phyloP scores from a whole-genome alignment of 2,888 invertebrate genomes.

The Drosophila maculinotata region DNA sequence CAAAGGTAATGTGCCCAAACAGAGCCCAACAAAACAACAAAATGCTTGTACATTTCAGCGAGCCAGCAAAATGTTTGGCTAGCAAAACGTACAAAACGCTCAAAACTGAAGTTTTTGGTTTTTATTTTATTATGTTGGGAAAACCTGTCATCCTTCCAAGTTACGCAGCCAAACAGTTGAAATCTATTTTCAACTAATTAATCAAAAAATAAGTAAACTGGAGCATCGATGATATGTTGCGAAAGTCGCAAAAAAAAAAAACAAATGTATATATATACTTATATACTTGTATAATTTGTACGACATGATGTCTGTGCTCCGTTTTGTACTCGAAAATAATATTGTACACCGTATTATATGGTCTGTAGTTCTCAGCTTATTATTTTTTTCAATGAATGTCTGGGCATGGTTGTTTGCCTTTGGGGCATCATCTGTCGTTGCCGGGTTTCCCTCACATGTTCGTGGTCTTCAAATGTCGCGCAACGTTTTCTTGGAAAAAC shows the following conservation, averaged over 20 bases:
- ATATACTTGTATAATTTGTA: constrained; percentile 37
- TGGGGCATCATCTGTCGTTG: constrained; percentile 32
- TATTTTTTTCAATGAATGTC: constrained; percentile 56
- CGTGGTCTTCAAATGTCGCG: constrained; percentile 70
- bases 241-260: constrained; percentile 31
- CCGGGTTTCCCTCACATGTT: constrained; percentile 54
- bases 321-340: constrained; percentile 43
- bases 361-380: constrained; percentile 10
- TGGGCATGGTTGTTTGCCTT: constrained; percentile 13
- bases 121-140: constrained; percentile 27
- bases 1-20: constrained; percentile 59
- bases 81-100: constrained; percentile 20
- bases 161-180: constrained; percentile 44
- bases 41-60: constrained; percentile 41
- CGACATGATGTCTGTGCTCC: constrained; percentile 55
- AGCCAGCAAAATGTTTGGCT: constrained; percentile 17
- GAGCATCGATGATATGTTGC: constrained; percentile 71
- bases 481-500: constrained; percentile 70
- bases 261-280: constrained; percentile 12
- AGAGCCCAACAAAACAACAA: constrained; percentile 33
- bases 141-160: constrained; percentile 72
- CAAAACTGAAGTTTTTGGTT: constrained; percentile 33
- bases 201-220: constrained; percentile 80
- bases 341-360: constrained; percentile 23
- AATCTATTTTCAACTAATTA: constrained; percentile 80